Percentiles rank a stretch among this genome's conserved stretches.
Evolutionary conservation across 2,113 vertebrate genomes (phyloP).

Genomic region (Lepus timidus): DNA sequence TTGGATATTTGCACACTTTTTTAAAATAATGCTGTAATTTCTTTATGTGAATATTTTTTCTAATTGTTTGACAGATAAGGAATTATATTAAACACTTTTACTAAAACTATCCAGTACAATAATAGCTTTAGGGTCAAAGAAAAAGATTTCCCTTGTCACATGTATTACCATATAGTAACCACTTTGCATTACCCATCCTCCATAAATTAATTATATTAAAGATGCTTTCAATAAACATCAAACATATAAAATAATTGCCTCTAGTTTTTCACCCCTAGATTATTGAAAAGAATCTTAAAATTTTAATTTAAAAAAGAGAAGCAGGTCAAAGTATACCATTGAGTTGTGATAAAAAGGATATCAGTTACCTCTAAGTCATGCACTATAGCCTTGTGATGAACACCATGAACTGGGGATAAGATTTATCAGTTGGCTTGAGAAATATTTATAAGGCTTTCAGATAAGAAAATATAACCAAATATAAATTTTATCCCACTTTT

Average conservation of each 20-base stretch:
- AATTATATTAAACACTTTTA: not conserved
- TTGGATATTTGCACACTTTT: slow-evolving; percentile 23
- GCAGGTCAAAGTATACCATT: not conserved
- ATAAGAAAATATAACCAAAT: not conserved
- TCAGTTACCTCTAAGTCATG: not conserved
- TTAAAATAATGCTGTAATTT: not conserved
- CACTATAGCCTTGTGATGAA: not conserved
- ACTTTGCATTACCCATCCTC: slow-evolving; percentile 17
- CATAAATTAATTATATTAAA: not conserved
- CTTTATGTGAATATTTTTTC: slow-evolving; percentile 20
- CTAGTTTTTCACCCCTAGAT: not conserved
- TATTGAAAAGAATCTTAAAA: not conserved
- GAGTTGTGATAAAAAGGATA: not conserved
- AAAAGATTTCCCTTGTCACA: not conserved
- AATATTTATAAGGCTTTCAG: slow-evolving; percentile 23
- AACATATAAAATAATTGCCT: slow-evolving; percentile 8
- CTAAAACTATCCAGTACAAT: slow-evolving; percentile 18
- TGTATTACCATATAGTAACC: not conserved
- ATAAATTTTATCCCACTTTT: not conserved
- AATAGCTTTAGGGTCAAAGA: not conserved
- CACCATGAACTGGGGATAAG: not conserved
- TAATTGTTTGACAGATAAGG: slow-evolving; percentile 35
- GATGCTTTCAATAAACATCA: not conserved
- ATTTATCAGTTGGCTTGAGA: not conserved
- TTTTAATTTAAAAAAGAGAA: slow-evolving; percentile 35